phyloP scores from a whole-genome alignment of 2,888 invertebrate genomes.

The Xylota segnis region DNA sequence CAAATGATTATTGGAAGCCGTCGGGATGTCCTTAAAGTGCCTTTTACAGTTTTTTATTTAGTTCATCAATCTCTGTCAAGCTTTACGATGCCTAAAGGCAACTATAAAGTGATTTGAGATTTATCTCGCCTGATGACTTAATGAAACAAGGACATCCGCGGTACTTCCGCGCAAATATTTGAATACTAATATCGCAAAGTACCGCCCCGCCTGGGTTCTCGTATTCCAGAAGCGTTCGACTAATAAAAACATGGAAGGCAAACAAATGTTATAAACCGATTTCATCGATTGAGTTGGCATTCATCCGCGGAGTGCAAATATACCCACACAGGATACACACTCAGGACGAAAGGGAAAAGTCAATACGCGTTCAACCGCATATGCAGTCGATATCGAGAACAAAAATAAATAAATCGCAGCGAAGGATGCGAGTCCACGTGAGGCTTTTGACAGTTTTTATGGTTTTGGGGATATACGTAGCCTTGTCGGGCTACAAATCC shows the following conservation, averaged over 20 bases:
- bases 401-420: background rate
- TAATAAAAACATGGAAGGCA: background rate
- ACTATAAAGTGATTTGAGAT: background rate
- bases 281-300: background rate
- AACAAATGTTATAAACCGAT: background rate
- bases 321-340: background rate
- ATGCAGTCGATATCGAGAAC: background rate
- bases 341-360: background rate
- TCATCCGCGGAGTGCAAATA: slow-evolving; percentile 9
- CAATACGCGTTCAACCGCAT: slow-evolving; percentile 49
- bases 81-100: background rate
- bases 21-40: background rate
- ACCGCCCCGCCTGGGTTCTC: too few relatives aligned
- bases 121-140: background rate
- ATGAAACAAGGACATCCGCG: background rate
- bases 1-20: slow-evolving; percentile 1
- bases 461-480: slow-evolving; percentile 15
- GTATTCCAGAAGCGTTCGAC: too few relatives aligned
- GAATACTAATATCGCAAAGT: too few relatives aligned
- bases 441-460: slow-evolving; percentile 14
- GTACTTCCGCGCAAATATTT: too few relatives aligned
- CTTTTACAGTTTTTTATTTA: background rate
- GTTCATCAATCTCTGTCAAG: background rate
- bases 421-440: background rate
- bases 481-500: slow-evolving; percentile 34